Percentiles rank a stretch among this genome's conserved stretches.
These are phyloP conservation scores for Apistogramma diplotaenia DNA, from an alignment of 2,113 vertebrate species.

Conservation along the genomic window DNA sequence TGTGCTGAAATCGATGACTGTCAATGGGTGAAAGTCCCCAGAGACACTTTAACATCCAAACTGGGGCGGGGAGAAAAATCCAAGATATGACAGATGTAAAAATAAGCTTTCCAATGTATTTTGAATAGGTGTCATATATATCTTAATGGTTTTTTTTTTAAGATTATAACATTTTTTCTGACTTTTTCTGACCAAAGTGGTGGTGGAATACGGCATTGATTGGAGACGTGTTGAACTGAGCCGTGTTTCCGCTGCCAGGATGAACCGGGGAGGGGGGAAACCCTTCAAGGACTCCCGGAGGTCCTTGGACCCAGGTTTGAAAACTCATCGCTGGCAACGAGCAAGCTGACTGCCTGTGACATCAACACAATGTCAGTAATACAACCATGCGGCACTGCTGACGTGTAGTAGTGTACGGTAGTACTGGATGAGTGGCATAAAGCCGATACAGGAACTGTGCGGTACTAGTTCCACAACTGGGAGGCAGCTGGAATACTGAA, in stretches of 20 bases:
- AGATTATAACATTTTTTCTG: background rate
- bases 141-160: no score
- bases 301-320: conserved; percentile 32
- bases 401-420: background rate
- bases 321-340: background rate
- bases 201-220: background rate
- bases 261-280: background rate
- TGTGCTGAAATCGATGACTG: background rate
- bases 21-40: background rate
- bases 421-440: conserved; percentile 1
- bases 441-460: background rate
- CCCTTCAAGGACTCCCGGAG: conserved; percentile 64
- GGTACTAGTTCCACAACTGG: conserved; percentile 13
- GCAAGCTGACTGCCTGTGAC: background rate
- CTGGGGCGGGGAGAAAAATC: background rate
- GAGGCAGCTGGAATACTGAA: background rate
- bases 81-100: background rate
- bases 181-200: background rate
- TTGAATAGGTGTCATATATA: background rate
- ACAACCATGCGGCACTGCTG: background rate
- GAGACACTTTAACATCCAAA: background rate
- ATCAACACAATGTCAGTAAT: background rate
- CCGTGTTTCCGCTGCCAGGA: background rate
- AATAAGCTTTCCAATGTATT: background rate
- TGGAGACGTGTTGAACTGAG: background rate